Conservation (phyloP, 2,888 invertebrate species). For the Rhingia rostrata region DNA sequence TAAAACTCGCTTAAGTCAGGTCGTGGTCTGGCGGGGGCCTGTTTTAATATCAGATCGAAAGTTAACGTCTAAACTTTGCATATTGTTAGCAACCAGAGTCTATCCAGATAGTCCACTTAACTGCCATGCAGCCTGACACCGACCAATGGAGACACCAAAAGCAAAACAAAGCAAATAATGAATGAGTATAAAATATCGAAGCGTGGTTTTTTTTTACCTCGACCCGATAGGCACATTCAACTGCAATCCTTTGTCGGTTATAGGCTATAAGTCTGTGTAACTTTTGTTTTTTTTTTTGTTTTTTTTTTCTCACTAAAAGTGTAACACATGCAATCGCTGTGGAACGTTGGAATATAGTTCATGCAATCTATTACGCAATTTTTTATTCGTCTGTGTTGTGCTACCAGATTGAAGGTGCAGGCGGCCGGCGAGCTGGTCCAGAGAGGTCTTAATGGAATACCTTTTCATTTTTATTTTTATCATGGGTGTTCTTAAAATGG, state of each 20-base stretch:
- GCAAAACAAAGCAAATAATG: neutral
- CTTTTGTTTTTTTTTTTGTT: neutral
- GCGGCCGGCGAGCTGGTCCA: conserved; percentile 5
- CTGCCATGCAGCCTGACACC: neutral
- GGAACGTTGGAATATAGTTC: conserved; percentile 30
- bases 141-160: neutral
- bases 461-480: neutral
- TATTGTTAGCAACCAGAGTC: conserved; percentile 2
- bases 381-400: conserved; percentile 9
- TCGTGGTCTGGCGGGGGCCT: neutral
- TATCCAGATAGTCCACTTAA: neutral
- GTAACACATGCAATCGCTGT: conserved; percentile 25
- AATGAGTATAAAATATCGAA: neutral
- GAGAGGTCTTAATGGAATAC: neutral
- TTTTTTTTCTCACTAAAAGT: conserved; percentile 33
- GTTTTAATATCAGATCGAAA: conserved; percentile 17
- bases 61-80: conserved; percentile 8
- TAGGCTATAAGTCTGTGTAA: neutral
- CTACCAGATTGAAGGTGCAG: neutral
- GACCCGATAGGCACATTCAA: conserved; percentile 9
- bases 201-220: conserved; percentile 7
- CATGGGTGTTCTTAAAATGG: conserved; percentile 1
- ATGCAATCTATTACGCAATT: conserved; percentile 37
- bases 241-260: conserved; percentile 25
- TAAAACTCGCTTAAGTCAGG: conserved; percentile 16